Base-by-base conservation (phyloP, 2,888 invertebrate genomes). In the Machimus atricapillus region DNA sequence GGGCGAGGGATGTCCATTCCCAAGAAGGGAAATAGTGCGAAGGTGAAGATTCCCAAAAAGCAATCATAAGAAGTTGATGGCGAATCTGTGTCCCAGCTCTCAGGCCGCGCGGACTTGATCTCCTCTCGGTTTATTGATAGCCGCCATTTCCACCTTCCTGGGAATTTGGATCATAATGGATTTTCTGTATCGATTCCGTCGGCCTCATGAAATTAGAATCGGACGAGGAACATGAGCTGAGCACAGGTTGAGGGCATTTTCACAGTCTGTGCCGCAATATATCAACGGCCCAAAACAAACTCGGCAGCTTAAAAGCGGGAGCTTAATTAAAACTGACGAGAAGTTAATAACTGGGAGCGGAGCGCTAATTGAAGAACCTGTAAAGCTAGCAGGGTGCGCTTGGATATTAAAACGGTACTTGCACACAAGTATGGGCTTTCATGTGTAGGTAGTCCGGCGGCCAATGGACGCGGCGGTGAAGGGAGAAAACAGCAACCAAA, bases 321-420 rank as follows among this genome's bases (percentile, higher is more conserved):
- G 89, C 89, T 89, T 90, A 90, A 90, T 90, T 90, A 90, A 90
- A 90, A 89, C 89, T 89, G 90, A 90, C 90, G 89, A 90, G 90
- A 89, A 89, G 88, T 89, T 90, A 90, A 90, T 90, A 90, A 89
- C 89, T 88, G 90, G 89, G 89, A 89, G 89, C 89, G 89, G 89
- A 88, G 88, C 88, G 88, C 88, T 89, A 88, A 89, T 89, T 89
- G 89, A 89, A 88, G 89, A 88, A 89, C 88, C 88, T 88, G 73
- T 34, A 86, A 76, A 76, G 56, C 37, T 78, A 37, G 56, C 52
- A 77, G 77, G 56, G 78, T 37, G 56, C 58, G 34, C 40, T 86
- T 86, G 78, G 43, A 78, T 86, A 78, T 86, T 86, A 77, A 86
- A 83, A 86, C 86, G 76, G 86, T 86, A 78, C 86, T 86, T 86